These are phyloP conservation scores for Salarias fasciatus DNA, from an alignment of 2,797 vertebrate species.

Conservation along the genomic window DNA sequence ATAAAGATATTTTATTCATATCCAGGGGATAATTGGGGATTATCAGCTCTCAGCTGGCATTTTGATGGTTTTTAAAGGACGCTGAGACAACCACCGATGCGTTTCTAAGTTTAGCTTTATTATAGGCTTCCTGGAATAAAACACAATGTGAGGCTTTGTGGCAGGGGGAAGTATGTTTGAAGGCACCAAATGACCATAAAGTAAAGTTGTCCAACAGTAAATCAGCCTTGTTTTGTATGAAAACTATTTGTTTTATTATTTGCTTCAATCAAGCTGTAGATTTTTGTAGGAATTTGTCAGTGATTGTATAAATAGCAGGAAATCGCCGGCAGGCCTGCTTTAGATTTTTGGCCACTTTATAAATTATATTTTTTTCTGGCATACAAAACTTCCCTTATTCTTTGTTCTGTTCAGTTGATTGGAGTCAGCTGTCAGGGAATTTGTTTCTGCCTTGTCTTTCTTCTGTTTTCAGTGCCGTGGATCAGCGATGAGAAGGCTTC, in stretches of 20 bases:
- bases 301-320: too few relatives aligned
- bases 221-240: conserved; percentile 22
- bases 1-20: conserved; percentile 53
- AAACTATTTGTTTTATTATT: conserved; percentile 5
- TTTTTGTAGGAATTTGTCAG: not conserved
- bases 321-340: too few relatives aligned
- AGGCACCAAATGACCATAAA: conserved; percentile 14
- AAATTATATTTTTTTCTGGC: too few relatives aligned
- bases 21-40: conserved; percentile 57
- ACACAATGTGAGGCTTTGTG: conserved; percentile 1
- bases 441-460: too few relatives aligned
- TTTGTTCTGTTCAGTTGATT: too few relatives aligned
- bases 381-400: too few relatives aligned
- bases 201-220: conserved; percentile 13
- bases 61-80: conserved; percentile 57
- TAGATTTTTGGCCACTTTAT: too few relatives aligned
- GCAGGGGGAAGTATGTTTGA: not conserved
- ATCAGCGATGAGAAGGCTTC: too few relatives aligned
- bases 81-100: conserved; percentile 28
- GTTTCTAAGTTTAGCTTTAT: conserved; percentile 31
- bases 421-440: too few relatives aligned
- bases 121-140: not conserved
- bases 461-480: too few relatives aligned
- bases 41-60: conserved; percentile 53
- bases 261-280: not conserved